These are phyloP conservation scores for Mus minutoides DNA, from an alignment of 2,797 vertebrate genomes.

Conservation along the genomic window DNA sequence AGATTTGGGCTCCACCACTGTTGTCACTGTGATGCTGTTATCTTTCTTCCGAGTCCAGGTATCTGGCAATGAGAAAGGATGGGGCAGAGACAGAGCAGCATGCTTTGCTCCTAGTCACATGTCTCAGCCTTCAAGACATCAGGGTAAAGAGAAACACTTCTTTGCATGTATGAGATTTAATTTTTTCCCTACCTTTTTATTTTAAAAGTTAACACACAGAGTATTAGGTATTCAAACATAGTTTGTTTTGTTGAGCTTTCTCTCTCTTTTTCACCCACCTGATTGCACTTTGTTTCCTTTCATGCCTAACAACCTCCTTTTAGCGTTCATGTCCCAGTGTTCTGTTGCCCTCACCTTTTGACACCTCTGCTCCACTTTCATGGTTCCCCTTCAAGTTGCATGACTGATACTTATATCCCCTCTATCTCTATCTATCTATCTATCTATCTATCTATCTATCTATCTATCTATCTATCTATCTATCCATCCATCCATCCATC, in stretches of 20 bases:
- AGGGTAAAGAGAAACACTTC: background rate
- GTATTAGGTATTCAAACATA: background rate
- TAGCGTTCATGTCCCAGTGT: background rate
- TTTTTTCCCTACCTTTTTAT: background rate
- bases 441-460: too few species aligned
- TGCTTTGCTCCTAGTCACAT: background rate
- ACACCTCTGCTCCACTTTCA: background rate
- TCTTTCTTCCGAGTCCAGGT: conserved; percentile 24
- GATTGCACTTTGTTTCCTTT: background rate
- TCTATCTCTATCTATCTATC: too few species aligned
- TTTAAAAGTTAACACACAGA: background rate
- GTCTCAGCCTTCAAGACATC: background rate
- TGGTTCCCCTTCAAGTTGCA: background rate
- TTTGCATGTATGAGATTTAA: background rate
- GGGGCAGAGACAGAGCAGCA: background rate
- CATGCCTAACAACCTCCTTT: too few species aligned
- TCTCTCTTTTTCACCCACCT: too few species aligned
- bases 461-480: too few species aligned
- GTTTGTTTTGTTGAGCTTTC: too few species aligned
- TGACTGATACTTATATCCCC: background rate
- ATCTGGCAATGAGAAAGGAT: conserved; percentile 51
- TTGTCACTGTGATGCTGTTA: background rate
- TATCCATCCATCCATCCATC: too few species aligned
- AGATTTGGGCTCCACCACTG: background rate
- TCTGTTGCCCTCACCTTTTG: background rate